Evolutionary conservation across 2,113 vertebrate genomes (phyloP), one percentile per base, ranked within the genome.

Genomic region (Oenanthe melanoleuca): DNA sequence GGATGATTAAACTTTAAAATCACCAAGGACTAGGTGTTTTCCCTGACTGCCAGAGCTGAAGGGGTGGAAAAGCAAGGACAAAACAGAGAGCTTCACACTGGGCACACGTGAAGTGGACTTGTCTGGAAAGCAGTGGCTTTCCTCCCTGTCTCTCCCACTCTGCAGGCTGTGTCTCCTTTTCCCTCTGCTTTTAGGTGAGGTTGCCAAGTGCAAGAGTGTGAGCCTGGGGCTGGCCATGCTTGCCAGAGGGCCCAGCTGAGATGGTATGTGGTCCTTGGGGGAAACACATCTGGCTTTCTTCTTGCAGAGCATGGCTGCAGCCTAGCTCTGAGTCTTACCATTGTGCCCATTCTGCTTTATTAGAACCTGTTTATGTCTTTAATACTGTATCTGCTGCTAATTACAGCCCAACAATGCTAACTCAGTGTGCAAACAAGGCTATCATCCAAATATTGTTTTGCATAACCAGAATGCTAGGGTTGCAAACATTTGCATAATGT

Each of bases 371-470:
- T 90, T 92, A 33, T 70, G 34, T 53, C 78, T 95, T 92, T 64
- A 71, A 69, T 67, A 37, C 65, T 80, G 4, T 92, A 38, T 86
- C 88, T 92, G 64, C 72, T 83, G 72, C 85, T 95, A 90, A 96
- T 84, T 88, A 81, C 82, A 81, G 65, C 71, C 56, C 82, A 73
- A 65, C 82, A 90, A 78, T 70, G 52, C 93, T 71, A 80, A 90
- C 69, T 56, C 52, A 74, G 64, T 93, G 69, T 94, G 77, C 75
- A 95, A 93, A 93, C 82, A 81, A 73, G 75, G 80, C 88, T 79
- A 53, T 86, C 79, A 92, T 94, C 94, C 85, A 95, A 81, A 64
- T 80, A 92, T 86, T 96, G 88, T 96, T 97, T 95, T 93, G 49
- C 77, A 64, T 72, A 96, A 96, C 75, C 53, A 57, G 82, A 93